A percentile compares a stretch with the other conserved stretches of the same genome.
Evolutionary conservation across 35 echinoderm and acorn worm genomes (phyloP).

Genomic region (Ophiothrix spiculata): DNA sequence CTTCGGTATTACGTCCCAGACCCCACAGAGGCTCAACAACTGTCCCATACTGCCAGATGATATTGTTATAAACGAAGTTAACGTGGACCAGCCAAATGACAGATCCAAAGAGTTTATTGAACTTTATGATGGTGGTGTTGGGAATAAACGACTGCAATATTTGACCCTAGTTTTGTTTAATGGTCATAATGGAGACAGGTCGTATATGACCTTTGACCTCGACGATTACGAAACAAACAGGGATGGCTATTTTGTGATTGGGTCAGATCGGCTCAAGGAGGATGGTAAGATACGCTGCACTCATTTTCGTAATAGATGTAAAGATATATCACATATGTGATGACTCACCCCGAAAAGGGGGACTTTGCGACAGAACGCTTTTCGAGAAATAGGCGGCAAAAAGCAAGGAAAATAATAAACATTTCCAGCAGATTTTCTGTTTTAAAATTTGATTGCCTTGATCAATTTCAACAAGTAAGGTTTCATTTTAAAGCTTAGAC

Average conservation of each 20-base stretch:
- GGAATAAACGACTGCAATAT: conserved; percentile 41
- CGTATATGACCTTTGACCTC: conserved; percentile 62
- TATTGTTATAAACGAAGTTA: conserved; percentile 89
- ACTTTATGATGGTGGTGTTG: conserved; percentile 68
- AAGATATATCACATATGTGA: too few species aligned
- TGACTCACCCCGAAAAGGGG: too few species aligned
- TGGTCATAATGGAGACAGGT: conserved; percentile 45
- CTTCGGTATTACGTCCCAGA: conserved; percentile 27
- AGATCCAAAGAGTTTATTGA: conserved; percentile 71
- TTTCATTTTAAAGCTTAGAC: too few species aligned
- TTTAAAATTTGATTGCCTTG: too few species aligned
- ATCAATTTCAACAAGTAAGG: too few species aligned
- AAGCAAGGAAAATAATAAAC: too few species aligned
- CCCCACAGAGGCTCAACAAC: conserved; percentile 62
- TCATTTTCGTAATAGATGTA: too few species aligned
- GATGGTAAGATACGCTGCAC: too few species aligned
- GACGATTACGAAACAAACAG: conserved; percentile 71
- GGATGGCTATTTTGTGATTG: conserved; percentile 69
- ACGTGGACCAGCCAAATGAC: conserved; percentile 36
- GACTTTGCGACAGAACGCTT: too few species aligned
- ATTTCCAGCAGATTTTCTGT: too few species aligned
- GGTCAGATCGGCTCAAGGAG: too few species aligned
- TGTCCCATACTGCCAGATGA: conserved; percentile 75
- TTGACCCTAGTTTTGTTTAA: conserved; percentile 75
- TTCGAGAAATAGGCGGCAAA: too few species aligned